Evolutionary conservation across 2,113 vertebrate species (phyloP).

Genomic region (Neolamprologus sp.): DNA sequence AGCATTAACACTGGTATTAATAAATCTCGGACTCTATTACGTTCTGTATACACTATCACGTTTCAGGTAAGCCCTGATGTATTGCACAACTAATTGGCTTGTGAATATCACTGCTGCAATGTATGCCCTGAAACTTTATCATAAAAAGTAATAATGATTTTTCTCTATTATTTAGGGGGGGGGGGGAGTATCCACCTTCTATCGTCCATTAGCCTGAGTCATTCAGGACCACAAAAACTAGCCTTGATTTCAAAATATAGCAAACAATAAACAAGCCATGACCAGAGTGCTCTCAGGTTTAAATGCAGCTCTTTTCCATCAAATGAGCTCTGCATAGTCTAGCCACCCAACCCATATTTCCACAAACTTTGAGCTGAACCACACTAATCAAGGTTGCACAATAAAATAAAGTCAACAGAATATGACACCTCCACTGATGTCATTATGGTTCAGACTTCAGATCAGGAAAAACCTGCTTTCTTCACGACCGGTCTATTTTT

Average conservation of each 20-base stretch:
- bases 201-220: neutral
- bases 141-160: neutral
- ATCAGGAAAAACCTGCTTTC: neutral
- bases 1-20: neutral
- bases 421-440: neutral
- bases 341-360: neutral
- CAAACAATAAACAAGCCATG: neutral
- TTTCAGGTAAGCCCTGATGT: neutral
- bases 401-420: neutral
- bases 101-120: neutral
- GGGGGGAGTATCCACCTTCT: accelerated
- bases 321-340: neutral
- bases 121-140: neutral
- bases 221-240: neutral
- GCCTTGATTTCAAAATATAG: neutral
- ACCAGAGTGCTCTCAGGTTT: neutral
- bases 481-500: neutral
- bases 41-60: neutral
- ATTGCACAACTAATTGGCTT: neutral
- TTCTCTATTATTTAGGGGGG: neutral
- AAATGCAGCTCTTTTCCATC: neutral
- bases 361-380: neutral
- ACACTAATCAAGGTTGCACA: neutral
- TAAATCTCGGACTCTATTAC: neutral
- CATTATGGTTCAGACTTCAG: neutral